Percentiles rank a stretch among this genome's conserved stretches.
phyloP scores from a whole-genome alignment of 2,797 vertebrate genomes.

The Hybognathus amarus region DNA sequence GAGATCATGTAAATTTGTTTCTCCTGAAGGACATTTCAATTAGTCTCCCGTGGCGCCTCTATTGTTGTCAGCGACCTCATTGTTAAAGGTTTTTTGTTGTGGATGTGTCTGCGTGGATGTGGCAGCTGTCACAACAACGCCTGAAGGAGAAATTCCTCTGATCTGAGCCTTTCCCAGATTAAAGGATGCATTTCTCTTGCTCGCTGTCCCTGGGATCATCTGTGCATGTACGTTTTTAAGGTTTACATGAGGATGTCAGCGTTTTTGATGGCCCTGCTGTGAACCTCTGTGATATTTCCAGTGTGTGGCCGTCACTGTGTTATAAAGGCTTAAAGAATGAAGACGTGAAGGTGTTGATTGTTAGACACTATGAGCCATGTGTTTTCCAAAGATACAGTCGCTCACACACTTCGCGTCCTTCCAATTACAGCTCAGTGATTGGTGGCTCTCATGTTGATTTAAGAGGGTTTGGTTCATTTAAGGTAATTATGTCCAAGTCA shows the following conservation, averaged over 20 bases:
- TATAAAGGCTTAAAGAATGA: conserved; percentile 25
- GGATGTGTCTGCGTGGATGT: conserved; percentile 2
- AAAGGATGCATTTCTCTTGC: conserved; percentile 19
- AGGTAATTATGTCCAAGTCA: conserved; percentile 39
- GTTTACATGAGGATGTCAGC: conserved; percentile 36
- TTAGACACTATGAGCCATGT: conserved; percentile 13
- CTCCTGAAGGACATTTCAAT: conserved; percentile 50
- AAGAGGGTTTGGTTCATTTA: conserved; percentile 37
- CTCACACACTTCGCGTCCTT: background rate
- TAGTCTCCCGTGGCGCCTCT: conserved; percentile 22
- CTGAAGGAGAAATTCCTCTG: conserved; percentile 29
- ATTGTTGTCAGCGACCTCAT: conserved; percentile 20
- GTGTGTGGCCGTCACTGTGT: conserved; percentile 12
- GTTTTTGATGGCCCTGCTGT: conserved; percentile 34
- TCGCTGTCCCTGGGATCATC: background rate
- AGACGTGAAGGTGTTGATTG: conserved; percentile 31
- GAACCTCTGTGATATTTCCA: conserved; percentile 32
- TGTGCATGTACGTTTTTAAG: conserved; percentile 9
- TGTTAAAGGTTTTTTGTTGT: conserved; percentile 29
- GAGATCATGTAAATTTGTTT: conserved; percentile 7
- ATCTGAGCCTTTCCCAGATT: conserved; percentile 25
- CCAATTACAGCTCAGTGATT: conserved; percentile 41
- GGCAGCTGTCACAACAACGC: conserved; percentile 24
- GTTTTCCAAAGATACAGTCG: conserved; percentile 28
- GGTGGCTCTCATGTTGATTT: conserved; percentile 11